phyloP scores from a whole-genome alignment of 2,113 vertebrate species.

The Aramus guarauna region DNA sequence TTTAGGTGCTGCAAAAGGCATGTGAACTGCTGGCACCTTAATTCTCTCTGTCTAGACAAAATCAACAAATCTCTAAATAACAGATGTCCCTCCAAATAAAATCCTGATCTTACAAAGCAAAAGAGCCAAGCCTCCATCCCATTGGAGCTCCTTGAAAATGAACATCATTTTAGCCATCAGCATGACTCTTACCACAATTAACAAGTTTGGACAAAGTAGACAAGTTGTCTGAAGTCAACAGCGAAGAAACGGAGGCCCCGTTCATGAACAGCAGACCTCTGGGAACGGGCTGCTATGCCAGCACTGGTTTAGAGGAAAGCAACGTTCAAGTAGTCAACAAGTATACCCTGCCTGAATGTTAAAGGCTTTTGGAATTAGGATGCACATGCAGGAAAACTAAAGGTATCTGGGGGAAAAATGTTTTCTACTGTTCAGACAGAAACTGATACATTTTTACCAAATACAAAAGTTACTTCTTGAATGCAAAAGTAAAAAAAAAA shows the following conservation, averaged over 20 bases:
- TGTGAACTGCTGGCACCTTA: background rate
- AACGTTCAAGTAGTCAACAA: background rate
- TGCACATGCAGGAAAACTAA: background rate
- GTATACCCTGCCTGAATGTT: background rate
- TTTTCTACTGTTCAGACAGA: background rate
- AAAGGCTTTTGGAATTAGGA: background rate
- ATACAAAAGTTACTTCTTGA: background rate
- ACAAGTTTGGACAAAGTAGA: background rate
- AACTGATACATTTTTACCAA: background rate
- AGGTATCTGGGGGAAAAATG: background rate
- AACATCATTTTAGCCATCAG: background rate
- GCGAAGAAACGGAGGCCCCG: background rate
- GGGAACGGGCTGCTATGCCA: background rate
- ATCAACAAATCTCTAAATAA: background rate
- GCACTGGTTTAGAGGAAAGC: background rate
- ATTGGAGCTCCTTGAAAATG: background rate
- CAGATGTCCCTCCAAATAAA: background rate
- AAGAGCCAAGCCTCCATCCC: background rate
- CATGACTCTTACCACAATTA: background rate
- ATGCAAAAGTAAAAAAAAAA: background rate
- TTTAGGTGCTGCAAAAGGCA: background rate
- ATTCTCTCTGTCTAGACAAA: background rate
- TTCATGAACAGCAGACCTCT: background rate
- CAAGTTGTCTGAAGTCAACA: background rate
- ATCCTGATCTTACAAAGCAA: background rate